Conservation (phyloP, 2,113 vertebrate genomes). For the Sorex fumeus region DNA sequence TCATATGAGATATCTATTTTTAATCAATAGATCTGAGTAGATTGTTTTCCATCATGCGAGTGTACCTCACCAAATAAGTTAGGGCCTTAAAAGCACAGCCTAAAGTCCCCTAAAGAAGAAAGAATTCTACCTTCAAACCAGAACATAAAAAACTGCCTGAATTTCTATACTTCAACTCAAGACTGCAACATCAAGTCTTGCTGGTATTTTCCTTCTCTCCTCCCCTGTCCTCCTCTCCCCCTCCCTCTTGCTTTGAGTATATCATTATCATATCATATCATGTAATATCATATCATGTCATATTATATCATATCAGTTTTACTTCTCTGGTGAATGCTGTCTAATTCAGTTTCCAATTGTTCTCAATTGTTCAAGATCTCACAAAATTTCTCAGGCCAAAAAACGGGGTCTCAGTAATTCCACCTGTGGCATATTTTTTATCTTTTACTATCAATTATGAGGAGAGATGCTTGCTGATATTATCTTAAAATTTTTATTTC, state of each 20-base stretch:
- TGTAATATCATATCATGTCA: no score
- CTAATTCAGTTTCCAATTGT: background rate
- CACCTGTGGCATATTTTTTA: background rate
- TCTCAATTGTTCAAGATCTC: background rate
- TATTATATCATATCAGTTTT: background rate
- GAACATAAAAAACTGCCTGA: no score
- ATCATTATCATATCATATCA: no score
- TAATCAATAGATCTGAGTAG: background rate
- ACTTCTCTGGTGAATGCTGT: background rate
- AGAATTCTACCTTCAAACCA: no score
- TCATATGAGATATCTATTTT: background rate
- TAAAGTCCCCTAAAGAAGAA: background rate
- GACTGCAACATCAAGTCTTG: background rate
- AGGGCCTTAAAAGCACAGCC: background rate
- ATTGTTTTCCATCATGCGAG: background rate
- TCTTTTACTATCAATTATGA: background rate
- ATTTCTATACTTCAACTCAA: background rate
- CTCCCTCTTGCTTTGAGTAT: no score
- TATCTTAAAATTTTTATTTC: conserved; percentile 19
- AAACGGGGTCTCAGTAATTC: background rate
- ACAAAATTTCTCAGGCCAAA: no score
- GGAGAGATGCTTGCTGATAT: background rate
- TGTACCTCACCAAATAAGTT: background rate
- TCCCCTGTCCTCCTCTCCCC: background rate
- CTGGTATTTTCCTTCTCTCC: background rate